Evolutionary conservation across 2,888 invertebrate species (phyloP).

Genomic region (Sturmia bella): DNA sequence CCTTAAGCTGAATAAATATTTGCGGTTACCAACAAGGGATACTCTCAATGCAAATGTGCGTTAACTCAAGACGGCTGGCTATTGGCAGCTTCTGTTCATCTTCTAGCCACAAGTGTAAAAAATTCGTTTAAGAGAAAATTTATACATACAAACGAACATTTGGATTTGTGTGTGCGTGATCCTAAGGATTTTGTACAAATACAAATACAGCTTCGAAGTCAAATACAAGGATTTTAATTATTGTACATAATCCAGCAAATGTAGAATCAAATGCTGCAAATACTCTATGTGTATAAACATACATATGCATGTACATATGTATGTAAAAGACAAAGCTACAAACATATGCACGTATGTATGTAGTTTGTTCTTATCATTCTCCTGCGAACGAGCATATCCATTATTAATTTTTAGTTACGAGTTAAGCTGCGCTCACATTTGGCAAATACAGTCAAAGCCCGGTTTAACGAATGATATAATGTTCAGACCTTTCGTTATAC

Average conservation of each 20-base stretch:
- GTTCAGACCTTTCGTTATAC: no score
- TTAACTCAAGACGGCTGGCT: slow-evolving; percentile 80
- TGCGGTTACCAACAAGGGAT: slow-evolving; percentile 80
- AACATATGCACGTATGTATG: slow-evolving; percentile 71
- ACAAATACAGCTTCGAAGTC: not conserved
- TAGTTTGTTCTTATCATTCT: no score
- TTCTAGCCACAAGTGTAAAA: slow-evolving; percentile 51
- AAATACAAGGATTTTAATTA: no score
- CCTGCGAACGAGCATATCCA: no score
- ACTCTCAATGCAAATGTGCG: slow-evolving; percentile 75
- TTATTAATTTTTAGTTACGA: no score
- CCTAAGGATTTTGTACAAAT: not conserved
- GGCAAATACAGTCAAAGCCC: no score
- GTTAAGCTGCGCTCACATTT: no score
- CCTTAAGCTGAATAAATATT: slow-evolving; percentile 81
- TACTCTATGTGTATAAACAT: not conserved
- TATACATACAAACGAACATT: not conserved
- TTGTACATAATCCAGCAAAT: no score
- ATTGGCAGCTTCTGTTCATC: slow-evolving; percentile 77
- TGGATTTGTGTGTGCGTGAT: not conserved
- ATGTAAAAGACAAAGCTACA: slow-evolving; percentile 72
- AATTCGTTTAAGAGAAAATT: slow-evolving; percentile 38
- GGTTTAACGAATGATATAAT: no score
- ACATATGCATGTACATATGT: not conserved
- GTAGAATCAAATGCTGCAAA: not conserved